Conservation (phyloP, 1,140 invertebrate genomes). For the Araneus ventricosus region DNA sequence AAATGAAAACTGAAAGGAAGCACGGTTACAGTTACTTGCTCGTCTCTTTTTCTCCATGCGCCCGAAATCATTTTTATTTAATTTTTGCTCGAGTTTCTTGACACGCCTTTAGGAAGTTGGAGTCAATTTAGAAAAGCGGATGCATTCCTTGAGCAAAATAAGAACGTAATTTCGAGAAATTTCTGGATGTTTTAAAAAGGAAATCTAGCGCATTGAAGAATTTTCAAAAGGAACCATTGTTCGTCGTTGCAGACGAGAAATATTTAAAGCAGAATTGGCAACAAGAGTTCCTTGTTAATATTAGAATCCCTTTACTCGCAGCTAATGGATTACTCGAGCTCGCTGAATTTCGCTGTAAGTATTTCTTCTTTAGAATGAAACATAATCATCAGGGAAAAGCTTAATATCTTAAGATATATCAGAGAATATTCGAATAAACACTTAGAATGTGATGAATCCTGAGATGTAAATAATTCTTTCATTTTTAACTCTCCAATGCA, state of each 20-base stretch:
- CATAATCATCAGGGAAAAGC: too few relatives aligned
- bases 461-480: too few relatives aligned
- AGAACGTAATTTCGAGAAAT: constrained; percentile 19
- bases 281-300: neutral
- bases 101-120: neutral
- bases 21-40: neutral
- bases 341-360: too few relatives aligned
- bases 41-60: neutral
- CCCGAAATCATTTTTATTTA: neutral
- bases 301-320: neutral
- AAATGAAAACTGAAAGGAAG: constrained; percentile 25
- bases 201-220: neutral
- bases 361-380: too few relatives aligned
- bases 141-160: neutral
- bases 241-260: neutral
- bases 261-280: neutral
- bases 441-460: too few relatives aligned
- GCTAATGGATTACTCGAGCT: neutral
- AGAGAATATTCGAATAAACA: too few relatives aligned
- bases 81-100: neutral
- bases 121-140: constrained; percentile 16
- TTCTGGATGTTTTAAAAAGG: neutral
- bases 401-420: too few relatives aligned
- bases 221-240: neutral
- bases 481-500: too few relatives aligned